phyloP scores from a whole-genome alignment of 1,140 invertebrate species.

The Pseudomyrmex dendroicus region DNA sequence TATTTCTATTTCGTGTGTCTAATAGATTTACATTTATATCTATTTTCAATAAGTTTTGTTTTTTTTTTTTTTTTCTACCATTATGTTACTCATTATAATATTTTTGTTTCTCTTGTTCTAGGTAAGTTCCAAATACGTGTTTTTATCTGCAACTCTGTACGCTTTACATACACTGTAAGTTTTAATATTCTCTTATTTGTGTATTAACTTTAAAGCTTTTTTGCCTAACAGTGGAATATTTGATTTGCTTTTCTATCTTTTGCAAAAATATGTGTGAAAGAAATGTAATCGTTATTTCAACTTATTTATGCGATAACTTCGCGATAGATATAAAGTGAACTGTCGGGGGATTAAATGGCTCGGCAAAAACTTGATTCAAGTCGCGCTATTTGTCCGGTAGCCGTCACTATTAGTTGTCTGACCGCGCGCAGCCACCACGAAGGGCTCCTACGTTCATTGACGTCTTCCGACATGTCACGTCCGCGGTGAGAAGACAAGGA shows the following conservation, averaged over 20 bases:
- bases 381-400: constrained; percentile 29
- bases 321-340: constrained; percentile 13
- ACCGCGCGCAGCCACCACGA: not conserved
- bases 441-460: constrained; percentile 48
- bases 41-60: too few relatives aligned
- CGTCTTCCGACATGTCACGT: constrained; percentile 49
- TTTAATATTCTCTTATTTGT: not conserved
- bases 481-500: constrained; percentile 17
- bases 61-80: not conserved
- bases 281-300: not conserved
- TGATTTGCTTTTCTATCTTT: not conserved
- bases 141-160: constrained; percentile 14
- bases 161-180: constrained; percentile 25
- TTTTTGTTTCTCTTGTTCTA: constrained; percentile 34
- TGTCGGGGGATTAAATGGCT: not conserved
- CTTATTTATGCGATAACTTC: constrained; percentile 2
- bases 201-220: not conserved
- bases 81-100: not conserved
- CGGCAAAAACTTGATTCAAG: constrained; percentile 2
- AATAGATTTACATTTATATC: not conserved
- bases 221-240: not conserved
- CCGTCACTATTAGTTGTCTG: constrained; percentile 34
- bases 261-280: not conserved
- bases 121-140: constrained; percentile 28
- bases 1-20: not conserved